These are phyloP conservation scores for Schizotus pectinicornis DNA, from an alignment of 2,888 invertebrate species.

Conservation along the genomic window DNA sequence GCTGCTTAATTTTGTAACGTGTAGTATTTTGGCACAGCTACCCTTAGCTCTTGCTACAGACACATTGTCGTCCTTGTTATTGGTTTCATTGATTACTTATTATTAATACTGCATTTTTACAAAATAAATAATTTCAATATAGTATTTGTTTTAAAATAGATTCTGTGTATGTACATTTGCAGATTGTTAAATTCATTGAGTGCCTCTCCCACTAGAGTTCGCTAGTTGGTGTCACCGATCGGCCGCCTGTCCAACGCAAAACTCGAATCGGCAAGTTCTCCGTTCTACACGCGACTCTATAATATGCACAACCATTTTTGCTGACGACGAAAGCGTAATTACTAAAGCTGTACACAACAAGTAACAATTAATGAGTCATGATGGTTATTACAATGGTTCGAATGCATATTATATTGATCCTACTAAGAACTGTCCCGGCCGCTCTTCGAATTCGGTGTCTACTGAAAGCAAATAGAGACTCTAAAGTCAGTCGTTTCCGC, in stretches of 20 bases:
- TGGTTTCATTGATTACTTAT: slow-evolving; percentile 25
- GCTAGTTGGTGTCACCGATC: slow-evolving; percentile 55
- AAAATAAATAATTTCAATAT: slow-evolving; percentile 46
- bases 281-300: slow-evolving; percentile 50
- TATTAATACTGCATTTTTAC: slow-evolving; percentile 51
- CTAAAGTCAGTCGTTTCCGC: slow-evolving; percentile 12
- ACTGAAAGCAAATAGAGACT: background rate
- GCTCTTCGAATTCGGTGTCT: background rate
- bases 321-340: slow-evolving; percentile 47
- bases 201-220: slow-evolving; percentile 58
- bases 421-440: slow-evolving; percentile 35
- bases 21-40: slow-evolving; percentile 42
- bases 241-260: too few species aligned
- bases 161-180: slow-evolving; percentile 41
- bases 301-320: slow-evolving; percentile 58
- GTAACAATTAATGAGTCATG: slow-evolving; percentile 49
- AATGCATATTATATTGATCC: slow-evolving; percentile 55
- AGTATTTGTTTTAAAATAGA: slow-evolving; percentile 38
- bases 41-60: slow-evolving; percentile 30
- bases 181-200: slow-evolving; percentile 29
- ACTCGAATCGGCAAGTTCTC: slow-evolving; percentile 10
- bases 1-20: background rate
- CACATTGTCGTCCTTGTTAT: slow-evolving; percentile 23
- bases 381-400: slow-evolving; percentile 54
- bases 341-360: slow-evolving; percentile 58